A percentile compares a stretch with the other conserved stretches of the same genome.
phyloP scores from a whole-genome alignment of 2,113 vertebrate genomes.

The Pholis gunnellus region DNA sequence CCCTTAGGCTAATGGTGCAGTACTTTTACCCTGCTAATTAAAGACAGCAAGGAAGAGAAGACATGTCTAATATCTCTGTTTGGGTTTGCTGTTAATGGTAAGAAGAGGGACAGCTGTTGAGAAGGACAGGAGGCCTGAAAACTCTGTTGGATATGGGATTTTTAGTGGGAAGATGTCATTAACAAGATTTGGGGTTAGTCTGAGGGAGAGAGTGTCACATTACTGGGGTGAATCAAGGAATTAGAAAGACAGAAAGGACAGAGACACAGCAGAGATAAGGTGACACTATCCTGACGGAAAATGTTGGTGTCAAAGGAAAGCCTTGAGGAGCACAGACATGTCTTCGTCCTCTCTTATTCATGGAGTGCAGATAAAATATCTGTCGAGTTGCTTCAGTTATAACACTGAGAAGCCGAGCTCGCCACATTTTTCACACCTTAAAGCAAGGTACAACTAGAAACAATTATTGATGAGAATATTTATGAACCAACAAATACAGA shows the following conservation, averaged over 20 bases:
- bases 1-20: constrained; percentile 8
- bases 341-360: background rate
- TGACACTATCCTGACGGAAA: background rate
- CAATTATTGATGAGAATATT: background rate
- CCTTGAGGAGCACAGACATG: background rate
- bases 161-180: constrained; percentile 18
- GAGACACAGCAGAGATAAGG: background rate
- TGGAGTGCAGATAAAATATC: background rate
- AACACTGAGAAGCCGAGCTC: background rate
- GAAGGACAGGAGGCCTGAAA: constrained; percentile 14
- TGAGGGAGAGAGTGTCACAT: constrained; percentile 11
- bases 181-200: constrained; percentile 6
- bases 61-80: constrained; percentile 17
- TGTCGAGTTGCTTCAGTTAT: background rate
- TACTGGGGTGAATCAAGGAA: constrained; percentile 21
- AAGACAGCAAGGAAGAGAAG: background rate
- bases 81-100: constrained; percentile 15
- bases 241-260: constrained; percentile 23
- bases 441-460: background rate
- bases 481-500: background rate
- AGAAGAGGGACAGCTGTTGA: background rate
- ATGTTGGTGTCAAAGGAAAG: background rate
- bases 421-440: background rate
- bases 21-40: constrained; percentile 47
- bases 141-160: background rate